Percentiles rank a stretch among this genome's conserved stretches.
phyloP scores from a whole-genome alignment of 2,113 vertebrate species.

The Hippocampus comes region DNA sequence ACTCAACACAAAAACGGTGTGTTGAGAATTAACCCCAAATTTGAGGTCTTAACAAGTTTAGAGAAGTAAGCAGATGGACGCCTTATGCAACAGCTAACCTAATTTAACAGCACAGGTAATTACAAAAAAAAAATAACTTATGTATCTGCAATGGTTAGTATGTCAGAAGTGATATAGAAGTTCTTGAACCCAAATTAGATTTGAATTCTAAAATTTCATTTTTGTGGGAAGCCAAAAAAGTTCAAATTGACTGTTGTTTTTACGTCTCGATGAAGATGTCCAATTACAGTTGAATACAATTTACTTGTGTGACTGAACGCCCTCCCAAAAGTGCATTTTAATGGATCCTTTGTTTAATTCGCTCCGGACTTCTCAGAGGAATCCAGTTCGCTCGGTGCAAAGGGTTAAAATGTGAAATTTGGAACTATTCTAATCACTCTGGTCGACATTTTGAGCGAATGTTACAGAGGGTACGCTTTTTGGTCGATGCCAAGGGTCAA shows the following conservation, averaged over 20 bases:
- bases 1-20: neutral
- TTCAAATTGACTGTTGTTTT: neutral
- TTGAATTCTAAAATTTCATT: too few relatives aligned
- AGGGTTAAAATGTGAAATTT: neutral
- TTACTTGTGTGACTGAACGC: neutral
- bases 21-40: neutral
- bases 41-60: neutral
- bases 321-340: neutral
- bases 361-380: too few relatives aligned
- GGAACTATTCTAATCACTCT: neutral
- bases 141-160: neutral
- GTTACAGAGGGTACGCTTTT: neutral
- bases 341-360: neutral
- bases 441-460: neutral
- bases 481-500: slow-evolving; percentile 44
- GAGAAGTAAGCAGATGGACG: neutral
- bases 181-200: neutral
- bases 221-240: too few relatives aligned
- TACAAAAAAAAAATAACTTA: neutral
- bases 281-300: neutral
- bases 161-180: neutral
- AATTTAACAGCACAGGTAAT: neutral
- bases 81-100: neutral
- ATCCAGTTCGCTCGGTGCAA: neutral
- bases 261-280: neutral